Conservation (phyloP, 2,113 vertebrate species). For the Hipposideros armiger region DNA sequence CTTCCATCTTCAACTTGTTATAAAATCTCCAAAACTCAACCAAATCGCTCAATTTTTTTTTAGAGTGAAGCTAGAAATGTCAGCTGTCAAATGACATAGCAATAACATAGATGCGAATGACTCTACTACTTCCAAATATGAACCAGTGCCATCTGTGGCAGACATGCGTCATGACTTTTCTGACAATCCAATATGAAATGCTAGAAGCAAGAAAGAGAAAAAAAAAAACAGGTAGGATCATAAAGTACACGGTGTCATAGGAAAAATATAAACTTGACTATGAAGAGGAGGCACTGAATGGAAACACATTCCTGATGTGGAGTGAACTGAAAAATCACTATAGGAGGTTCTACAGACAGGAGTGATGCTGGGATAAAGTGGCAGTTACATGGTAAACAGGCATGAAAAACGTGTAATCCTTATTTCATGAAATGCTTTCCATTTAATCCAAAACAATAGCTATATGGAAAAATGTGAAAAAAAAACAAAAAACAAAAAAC, state of each 20-base stretch:
- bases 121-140: too few species aligned
- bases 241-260: neutral
- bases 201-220: neutral
- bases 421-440: neutral
- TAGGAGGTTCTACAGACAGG: neutral
- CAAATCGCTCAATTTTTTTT: too few species aligned
- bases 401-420: neutral
- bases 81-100: too few species aligned
- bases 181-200: neutral
- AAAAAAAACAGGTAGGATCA: neutral
- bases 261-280: neutral
- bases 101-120: too few species aligned
- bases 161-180: too few species aligned
- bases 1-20: too few species aligned
- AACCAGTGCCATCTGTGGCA: too few species aligned
- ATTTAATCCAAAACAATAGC: constrained; percentile 18
- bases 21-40: too few species aligned
- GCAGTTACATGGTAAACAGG: neutral
- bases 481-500: constrained; percentile 39
- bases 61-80: too few species aligned
- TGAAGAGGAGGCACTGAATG: accelerated
- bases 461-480: neutral
- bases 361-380: neutral
- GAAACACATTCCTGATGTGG: neutral
- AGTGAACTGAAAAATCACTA: neutral